Base-by-base conservation (phyloP, 1,140 invertebrate genomes). In the Amyelois transitella region DNA sequence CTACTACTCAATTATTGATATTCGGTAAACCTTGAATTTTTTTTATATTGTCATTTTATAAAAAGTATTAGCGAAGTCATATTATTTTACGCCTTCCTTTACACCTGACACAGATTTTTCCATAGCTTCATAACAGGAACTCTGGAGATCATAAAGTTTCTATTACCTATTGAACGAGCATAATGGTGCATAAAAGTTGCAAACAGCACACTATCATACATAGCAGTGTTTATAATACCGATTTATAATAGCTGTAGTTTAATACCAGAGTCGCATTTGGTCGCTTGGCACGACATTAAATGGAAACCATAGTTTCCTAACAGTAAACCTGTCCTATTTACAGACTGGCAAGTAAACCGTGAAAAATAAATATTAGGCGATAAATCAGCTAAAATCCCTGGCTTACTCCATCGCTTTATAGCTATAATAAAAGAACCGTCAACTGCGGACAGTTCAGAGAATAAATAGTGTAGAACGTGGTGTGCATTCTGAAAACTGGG, bases 371-470 rank as follows among this genome's bases (percentile, higher is more conserved):
- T 85, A 83, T 79, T 79, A 62, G 64, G 53, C 69, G 66, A 78
- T 83, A 87, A 80, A 85, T 85, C 78, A 75, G 68, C 66, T 69
- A 73, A 82, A 85, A 85, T 81, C 67, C 60, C 62, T 60, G 66
- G 73, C 79, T 78, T 78, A 72, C 69, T 72, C 69, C 68, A 69
- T 54, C 60, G 70, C 66, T 71, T 86, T 83, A 87, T 84, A 75
- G 77, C 78, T 69, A 72, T 86, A 85, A 85, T 87, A 87, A 87
- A 86, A 84, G 77, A 81, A 77, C 77, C 72, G 83, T 83, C 80
- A 77, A 81, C 78, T 56, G 65, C 67, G 65, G 71, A 77, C 70
- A 72, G 75, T 75, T 72, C 72, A 58, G 45, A 68, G 77, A 80
- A 79, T 81, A 82, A 81, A 82, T 77, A 84, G 69, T 66, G 69